These are phyloP conservation scores for Pyrgilauda ruficollis DNA, from an alignment of 2,113 vertebrate genomes.

Conservation along the genomic window DNA sequence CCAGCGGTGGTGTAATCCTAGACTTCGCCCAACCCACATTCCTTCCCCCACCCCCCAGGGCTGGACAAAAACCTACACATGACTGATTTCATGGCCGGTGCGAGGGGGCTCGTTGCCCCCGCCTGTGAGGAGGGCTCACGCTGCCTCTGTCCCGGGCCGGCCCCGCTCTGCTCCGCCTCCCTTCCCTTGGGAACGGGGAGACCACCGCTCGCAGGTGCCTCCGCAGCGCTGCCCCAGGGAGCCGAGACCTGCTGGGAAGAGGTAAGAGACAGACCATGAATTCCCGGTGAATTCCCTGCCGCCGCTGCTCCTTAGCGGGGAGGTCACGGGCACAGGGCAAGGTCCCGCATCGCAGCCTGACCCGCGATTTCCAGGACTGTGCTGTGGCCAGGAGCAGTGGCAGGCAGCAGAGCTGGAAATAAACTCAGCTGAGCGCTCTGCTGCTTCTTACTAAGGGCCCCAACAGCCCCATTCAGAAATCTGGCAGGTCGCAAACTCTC, in stretches of 20 bases:
- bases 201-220: background rate
- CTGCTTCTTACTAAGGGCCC: background rate
- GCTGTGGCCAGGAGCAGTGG: background rate
- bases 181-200: background rate
- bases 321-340: background rate
- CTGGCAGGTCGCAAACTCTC: background rate
- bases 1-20: constrained; percentile 79
- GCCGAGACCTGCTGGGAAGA: background rate
- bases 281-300: background rate
- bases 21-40: constrained; percentile 82
- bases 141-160: background rate
- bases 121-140: rapidly evolving
- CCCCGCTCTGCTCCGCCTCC: background rate
- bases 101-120: constrained; percentile 2
- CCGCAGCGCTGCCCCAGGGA: rapidly evolving
- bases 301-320: background rate
- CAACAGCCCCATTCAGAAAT: background rate
- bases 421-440: background rate
- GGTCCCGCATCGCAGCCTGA: background rate
- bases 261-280: background rate
- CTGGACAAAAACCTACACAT: constrained; percentile 59
- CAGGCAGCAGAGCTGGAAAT: background rate
- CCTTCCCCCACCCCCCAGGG: constrained; percentile 58
- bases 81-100: constrained; percentile 55
- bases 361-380: rapidly evolving